Base-by-base conservation (phyloP, 2,888 invertebrate genomes). In the Drosophila falleni region DNA sequence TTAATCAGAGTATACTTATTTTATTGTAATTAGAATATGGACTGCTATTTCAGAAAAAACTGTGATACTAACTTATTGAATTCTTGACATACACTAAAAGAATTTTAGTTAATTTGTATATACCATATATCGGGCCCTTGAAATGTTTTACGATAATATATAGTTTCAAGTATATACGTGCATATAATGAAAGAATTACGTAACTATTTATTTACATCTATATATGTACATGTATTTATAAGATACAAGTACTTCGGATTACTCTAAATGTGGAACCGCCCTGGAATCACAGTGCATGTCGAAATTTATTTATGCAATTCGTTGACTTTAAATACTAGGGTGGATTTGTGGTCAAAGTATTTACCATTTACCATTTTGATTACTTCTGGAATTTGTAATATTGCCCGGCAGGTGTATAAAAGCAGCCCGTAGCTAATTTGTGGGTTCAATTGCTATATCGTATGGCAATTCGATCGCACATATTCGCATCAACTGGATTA, bases 381-480 rank as follows among this genome's bases (percentile, higher is more conserved):
- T 71, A 71, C 71, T 75, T 65, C 56, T 74, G 61, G 90, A 90
- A 89, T 89, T 69, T 78, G 60, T 78, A 90, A 90, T 89, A 65
- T 35, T 61, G 19, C 26, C 50, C 39, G 37, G 55, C 37, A 60
- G 77, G 31, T 51, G 50, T 67, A 70, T 80, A 74, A 55, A 77
- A 74, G 82, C 63, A 59, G 67, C 31, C 26, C 44, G 26, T 42
- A n/a, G 29, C 13, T 11, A 61, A 70, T 55, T 66, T 63, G 10
- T 49, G 13, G 73, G 74, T 61, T 61, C 87, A 92, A 90, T 92
- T 91, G 91, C 89, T 80, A 65, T 81, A 44, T 75, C 80, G 85
- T 75, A 80, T 80, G 74, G 86, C 90, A 91, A 87, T 91, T 91
- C 89, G 85, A 74, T 85, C 64, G 76, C 72, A 81, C 58, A 47